Percentiles rank a stretch among this genome's conserved stretches.
Evolutionary conservation across 2,113 vertebrate species (phyloP).

Genomic region (Rhinopithecus roxellana): DNA sequence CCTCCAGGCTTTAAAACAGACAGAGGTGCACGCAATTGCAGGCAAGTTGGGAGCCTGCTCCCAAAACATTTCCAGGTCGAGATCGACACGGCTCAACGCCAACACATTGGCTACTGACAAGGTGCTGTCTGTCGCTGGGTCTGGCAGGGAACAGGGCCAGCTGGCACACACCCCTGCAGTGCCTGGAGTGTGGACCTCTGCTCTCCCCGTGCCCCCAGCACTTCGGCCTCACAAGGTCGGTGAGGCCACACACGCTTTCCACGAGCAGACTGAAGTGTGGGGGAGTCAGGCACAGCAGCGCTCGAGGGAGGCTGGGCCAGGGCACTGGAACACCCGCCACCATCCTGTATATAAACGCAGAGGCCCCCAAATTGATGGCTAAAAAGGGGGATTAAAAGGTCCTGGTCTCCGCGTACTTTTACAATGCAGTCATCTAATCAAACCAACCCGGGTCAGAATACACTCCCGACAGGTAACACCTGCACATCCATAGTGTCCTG

Average conservation of each 20-base stretch:
- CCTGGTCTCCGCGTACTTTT: neutral
- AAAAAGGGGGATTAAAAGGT: neutral
- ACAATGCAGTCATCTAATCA: neutral
- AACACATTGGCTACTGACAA: neutral
- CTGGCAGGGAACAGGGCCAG: neutral
- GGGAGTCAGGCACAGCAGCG: neutral
- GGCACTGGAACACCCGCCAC: neutral
- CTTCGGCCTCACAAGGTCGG: neutral
- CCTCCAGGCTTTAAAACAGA: neutral
- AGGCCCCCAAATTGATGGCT: neutral
- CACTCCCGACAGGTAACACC: neutral
- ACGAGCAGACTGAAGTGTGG: neutral
- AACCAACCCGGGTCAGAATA: neutral
- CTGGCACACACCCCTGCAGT: neutral
- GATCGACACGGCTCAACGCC: neutral
- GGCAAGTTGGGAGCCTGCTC: neutral
- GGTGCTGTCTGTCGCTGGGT: neutral
- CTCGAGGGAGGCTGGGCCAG: neutral
- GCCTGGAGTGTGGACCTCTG: neutral
- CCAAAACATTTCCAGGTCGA: neutral
- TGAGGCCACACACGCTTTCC: neutral
- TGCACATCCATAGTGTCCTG: neutral
- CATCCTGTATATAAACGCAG: neutral
- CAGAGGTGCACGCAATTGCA: neutral
- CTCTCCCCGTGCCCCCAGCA: neutral